Evolutionary conservation across 2,888 invertebrate species (phyloP).

Genomic region (Pyralis farinalis): DNA sequence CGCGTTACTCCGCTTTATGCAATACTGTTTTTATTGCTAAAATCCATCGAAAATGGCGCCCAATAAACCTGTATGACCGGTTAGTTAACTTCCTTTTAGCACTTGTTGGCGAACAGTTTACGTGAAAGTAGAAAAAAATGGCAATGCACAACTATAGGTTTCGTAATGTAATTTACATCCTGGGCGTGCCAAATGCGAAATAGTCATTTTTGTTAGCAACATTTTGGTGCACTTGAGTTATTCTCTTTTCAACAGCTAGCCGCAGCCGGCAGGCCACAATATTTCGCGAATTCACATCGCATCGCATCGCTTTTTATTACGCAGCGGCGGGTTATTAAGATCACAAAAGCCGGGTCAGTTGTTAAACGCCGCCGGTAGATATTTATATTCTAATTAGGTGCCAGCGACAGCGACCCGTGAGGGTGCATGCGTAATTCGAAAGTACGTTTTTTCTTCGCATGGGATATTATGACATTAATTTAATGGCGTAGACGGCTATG

Average conservation of each 20-base stretch:
- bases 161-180: constrained; percentile 16
- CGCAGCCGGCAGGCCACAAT: constrained; percentile 22
- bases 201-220: constrained; percentile 11
- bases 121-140: constrained; percentile 14
- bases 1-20: constrained; percentile 13
- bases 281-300: constrained; percentile 38
- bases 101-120: constrained; percentile 12
- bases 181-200: constrained; percentile 8
- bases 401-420: constrained; percentile 51
- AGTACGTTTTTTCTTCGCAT: constrained; percentile 48
- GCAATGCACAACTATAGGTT: constrained; percentile 10
- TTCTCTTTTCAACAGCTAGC: constrained; percentile 1
- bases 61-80: constrained; percentile 13
- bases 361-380: constrained; percentile 59
- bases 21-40: constrained; percentile 6
- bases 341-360: constrained; percentile 66
- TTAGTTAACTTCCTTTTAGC: constrained; percentile 13
- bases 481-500: constrained; percentile 38
- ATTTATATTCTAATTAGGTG: constrained; percentile 75
- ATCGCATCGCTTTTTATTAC: constrained; percentile 38
- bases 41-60: constrained; percentile 1
- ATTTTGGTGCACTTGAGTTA: constrained; percentile 4
- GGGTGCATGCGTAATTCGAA: constrained; percentile 71
- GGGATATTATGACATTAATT: constrained; percentile 60
- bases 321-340: constrained; percentile 51